Evolutionary conservation across 2,888 invertebrate genomes (phyloP), one percentile per base, ranked within the genome.

Genomic region (Brachypalpus laphriformis): DNA sequence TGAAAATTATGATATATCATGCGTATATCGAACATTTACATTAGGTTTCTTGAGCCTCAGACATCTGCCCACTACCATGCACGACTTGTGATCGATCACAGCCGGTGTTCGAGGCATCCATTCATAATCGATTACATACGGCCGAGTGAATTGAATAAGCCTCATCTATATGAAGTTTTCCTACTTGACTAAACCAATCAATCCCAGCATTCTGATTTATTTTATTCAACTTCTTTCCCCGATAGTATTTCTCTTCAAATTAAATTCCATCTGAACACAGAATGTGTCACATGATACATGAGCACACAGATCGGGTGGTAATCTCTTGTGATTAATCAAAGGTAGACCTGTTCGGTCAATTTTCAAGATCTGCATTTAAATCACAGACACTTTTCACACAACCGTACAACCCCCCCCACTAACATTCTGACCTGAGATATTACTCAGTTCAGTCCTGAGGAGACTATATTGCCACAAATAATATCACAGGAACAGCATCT

Each of bases 101-200:
- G 57, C 18, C 28, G 40, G 18, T 40, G 22, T 22, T 7, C 11
- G 18, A 56, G n/a, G 56, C 28, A 31, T 45, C 34, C 49, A 51
- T 59, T 59, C 59, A 59, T 57, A 68, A 76, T 68, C 31, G 16
- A 76, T 66, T 68, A 59, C 31, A 42, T 40, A 28, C 59, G 49
- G 57, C 42, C 51, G 57, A 54, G 6, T 76, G 40, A 42, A 40
- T 68, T 16, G 11, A 68, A 59, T 66, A 65, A 59, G 49, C 47
- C 66, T n/a, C 66, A 37, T 28, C n/a, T 3, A 56, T 25, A 28
- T 6, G 11, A 37, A 20, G n/a, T 66, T 47, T 51, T 6, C 20
- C 25, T 34, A 14, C 16, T 45, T n/a, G 16, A n/a, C 51, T 14
- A n/a, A 16, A 61, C 40, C 57, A 40, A 59, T 54, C 54, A 70